A percentile compares a stretch with the other conserved stretches of the same genome.
Evolutionary conservation across 2,888 invertebrate species (phyloP).

Genomic region (Diaperis boleti): DNA sequence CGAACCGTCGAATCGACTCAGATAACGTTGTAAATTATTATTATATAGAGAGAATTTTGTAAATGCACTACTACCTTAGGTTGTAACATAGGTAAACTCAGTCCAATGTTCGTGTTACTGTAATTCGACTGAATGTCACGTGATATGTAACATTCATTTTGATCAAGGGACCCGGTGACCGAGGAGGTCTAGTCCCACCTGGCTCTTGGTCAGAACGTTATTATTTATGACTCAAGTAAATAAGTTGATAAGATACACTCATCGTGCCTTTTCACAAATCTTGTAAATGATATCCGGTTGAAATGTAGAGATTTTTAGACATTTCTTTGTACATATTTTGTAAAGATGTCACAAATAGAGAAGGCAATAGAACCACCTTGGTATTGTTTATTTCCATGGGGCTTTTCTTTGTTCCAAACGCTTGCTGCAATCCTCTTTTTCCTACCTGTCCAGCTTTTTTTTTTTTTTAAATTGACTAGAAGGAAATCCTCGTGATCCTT

Average conservation of each 20-base stretch:
- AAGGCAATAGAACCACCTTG: slow-evolving; percentile 27
- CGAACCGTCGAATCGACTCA: no score
- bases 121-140: slow-evolving; percentile 28
- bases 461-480: no score
- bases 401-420: not conserved
- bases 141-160: slow-evolving; percentile 24
- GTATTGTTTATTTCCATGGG: not conserved
- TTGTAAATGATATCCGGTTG: slow-evolving; percentile 31
- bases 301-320: slow-evolving; percentile 48
- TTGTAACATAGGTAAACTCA: slow-evolving; percentile 29
- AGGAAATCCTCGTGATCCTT: no score
- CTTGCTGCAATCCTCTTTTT: no score
- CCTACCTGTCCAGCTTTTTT: no score
- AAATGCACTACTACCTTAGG: slow-evolving; percentile 37
- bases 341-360: slow-evolving; percentile 45
- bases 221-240: slow-evolving; percentile 17
- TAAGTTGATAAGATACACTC: slow-evolving; percentile 34
- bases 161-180: slow-evolving; percentile 32
- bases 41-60: slow-evolving; percentile 31
- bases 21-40: no score
- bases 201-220: slow-evolving; percentile 30
- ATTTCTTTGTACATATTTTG: slow-evolving; percentile 59
- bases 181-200: slow-evolving; percentile 34
- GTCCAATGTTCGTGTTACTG: slow-evolving; percentile 35
- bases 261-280: slow-evolving; percentile 47